Evolutionary conservation across 2,113 vertebrate genomes (phyloP).

Genomic region (Seriola quinqueradiata): DNA sequence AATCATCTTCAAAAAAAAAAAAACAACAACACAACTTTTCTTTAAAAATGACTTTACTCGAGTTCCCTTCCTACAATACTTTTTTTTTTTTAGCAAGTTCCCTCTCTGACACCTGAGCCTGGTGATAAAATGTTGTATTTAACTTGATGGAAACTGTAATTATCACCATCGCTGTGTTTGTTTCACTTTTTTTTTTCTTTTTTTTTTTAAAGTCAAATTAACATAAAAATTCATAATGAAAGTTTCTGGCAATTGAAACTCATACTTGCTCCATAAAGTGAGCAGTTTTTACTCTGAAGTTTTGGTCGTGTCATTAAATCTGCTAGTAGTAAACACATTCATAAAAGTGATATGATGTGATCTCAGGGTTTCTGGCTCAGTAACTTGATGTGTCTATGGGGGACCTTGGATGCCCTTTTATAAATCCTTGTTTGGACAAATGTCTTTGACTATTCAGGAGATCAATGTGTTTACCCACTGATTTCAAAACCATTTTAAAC

Average conservation of each 20-base stretch:
- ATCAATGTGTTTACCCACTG: not conserved
- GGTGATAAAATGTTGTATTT: not conserved
- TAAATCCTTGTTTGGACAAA: not conserved
- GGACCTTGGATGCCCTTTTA: not conserved
- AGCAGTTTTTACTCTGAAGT: too few relatives aligned
- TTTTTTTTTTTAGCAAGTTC: not conserved
- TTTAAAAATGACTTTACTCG: not conserved
- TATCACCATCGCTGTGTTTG: not conserved
- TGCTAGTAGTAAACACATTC: not conserved
- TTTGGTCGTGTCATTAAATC: too few relatives aligned
- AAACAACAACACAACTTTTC: not conserved
- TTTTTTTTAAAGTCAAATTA: not conserved
- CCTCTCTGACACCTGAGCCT: not conserved
- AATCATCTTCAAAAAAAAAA: conserved; percentile 1
- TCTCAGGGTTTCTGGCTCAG: not conserved
- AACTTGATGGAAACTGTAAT: not conserved
- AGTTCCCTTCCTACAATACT: not conserved
- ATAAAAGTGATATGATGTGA: not conserved
- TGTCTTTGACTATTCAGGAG: not conserved
- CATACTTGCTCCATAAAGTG: too few relatives aligned
- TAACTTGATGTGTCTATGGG: not conserved
- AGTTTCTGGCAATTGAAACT: not conserved
- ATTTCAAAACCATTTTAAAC: not conserved
- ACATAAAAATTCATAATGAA: not conserved
- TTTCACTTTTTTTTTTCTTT: not conserved